Conservation (phyloP, 1,140 invertebrate species). For the Palaemon carinicauda region DNA sequence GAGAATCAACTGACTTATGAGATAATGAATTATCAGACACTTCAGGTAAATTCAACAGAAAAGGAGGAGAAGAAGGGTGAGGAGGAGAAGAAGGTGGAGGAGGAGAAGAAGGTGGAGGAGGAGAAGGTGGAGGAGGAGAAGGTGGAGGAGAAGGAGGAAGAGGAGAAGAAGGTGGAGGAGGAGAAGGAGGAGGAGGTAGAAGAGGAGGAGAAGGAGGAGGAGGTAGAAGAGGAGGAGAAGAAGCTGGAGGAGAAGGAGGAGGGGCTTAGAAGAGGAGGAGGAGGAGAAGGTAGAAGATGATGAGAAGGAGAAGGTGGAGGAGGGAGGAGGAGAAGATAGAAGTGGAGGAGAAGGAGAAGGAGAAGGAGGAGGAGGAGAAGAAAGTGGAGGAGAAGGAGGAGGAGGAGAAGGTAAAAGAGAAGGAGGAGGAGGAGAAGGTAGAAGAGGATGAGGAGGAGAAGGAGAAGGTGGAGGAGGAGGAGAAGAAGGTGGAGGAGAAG, state of each 20-base stretch:
- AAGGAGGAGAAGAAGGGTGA: no score
- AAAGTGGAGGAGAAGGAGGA: not conserved
- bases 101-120: no score
- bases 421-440: not conserved
- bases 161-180: no score
- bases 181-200: not conserved
- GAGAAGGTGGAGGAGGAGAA: no score
- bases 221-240: not conserved
- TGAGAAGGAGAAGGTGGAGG: not conserved
- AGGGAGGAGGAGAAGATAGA: not conserved
- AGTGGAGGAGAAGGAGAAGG: not conserved
- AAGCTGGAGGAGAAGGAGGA: no score
- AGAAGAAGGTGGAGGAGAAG: not conserved
- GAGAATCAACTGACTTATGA: no score
- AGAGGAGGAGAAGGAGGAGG: not conserved
- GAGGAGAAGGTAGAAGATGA: not conserved
- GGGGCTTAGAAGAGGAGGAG: no score
- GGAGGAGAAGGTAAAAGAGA: not conserved
- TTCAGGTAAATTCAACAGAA: no score
- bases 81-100: no score
- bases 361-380: not conserved
- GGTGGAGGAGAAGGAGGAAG: no score
- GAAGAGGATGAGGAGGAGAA: not conserved
- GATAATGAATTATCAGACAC: no score
- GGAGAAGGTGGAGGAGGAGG: not conserved